Conservation (phyloP, 2,797 vertebrate genomes). For the Sebastiscus albofasciatus region DNA sequence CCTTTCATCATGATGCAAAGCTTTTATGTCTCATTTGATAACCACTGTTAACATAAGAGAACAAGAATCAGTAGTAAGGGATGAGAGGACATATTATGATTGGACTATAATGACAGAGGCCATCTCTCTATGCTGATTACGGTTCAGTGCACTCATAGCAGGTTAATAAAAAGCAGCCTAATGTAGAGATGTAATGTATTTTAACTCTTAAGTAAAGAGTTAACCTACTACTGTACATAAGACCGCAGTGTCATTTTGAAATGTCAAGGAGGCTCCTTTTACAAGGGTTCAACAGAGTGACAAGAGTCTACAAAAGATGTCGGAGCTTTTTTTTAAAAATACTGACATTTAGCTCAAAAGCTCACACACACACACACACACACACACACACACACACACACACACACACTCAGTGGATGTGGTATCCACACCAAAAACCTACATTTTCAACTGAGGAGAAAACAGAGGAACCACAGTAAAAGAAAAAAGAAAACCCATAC, state of each 20-base stretch:
- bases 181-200: not conserved
- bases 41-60: constrained; percentile 14
- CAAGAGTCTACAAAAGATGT: not conserved
- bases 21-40: constrained; percentile 26
- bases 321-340: not conserved
- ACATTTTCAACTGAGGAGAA: not conserved
- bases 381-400: not conserved
- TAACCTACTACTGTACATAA: not conserved
- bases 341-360: not conserved
- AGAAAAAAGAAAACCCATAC: no score
- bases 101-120: constrained; percentile 15
- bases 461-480: not conserved
- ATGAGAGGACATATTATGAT: constrained; percentile 4
- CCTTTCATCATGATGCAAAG: constrained; percentile 8
- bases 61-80: not conserved
- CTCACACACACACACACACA: not conserved
- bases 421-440: not conserved
- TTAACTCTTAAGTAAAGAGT: not conserved
- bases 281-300: not conserved
- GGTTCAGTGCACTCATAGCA: constrained; percentile 4
- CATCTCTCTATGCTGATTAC: constrained; percentile 19
- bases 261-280: not conserved
- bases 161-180: constrained; percentile 8
- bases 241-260: not conserved
- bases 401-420: not conserved